Percentiles rank a stretch among this genome's conserved stretches.
Conservation (phyloP, 1,140 invertebrate species). For the Laupala kohalensis region DNA sequence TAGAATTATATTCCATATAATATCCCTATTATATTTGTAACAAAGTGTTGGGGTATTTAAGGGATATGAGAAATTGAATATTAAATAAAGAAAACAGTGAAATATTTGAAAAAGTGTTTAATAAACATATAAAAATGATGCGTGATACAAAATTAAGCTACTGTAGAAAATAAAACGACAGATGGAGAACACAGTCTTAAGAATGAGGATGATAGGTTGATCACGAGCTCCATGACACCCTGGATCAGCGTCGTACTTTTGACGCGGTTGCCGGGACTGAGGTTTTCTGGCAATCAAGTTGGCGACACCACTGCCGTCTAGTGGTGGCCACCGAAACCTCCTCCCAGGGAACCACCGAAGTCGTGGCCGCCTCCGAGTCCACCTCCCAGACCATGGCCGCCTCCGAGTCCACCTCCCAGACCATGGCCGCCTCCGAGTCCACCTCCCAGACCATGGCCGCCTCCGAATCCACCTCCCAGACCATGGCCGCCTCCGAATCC, state of each 20-base stretch:
- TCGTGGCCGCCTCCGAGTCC: background rate
- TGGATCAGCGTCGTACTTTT: too few species aligned
- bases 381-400: too few species aligned
- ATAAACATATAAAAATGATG: background rate
- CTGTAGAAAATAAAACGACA: background rate
- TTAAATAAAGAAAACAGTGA: too few species aligned
- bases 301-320: background rate
- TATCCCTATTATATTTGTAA: too few species aligned
- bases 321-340: background rate
- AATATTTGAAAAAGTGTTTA: background rate
- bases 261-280: too few species aligned
- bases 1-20: too few species aligned
- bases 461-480: background rate
- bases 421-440: too few species aligned
- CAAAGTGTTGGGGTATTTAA: too few species aligned
- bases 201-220: background rate
- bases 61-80: too few species aligned
- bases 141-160: background rate
- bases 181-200: background rate
- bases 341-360: background rate
- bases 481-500: background rate
- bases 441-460: too few species aligned
- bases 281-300: too few species aligned
- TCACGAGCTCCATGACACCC: background rate
- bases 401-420: background rate